Percentiles rank a stretch among this genome's conserved stretches.
Evolutionary conservation across 2,797 vertebrate genomes (phyloP).

Genomic region (Chromis chromis): DNA sequence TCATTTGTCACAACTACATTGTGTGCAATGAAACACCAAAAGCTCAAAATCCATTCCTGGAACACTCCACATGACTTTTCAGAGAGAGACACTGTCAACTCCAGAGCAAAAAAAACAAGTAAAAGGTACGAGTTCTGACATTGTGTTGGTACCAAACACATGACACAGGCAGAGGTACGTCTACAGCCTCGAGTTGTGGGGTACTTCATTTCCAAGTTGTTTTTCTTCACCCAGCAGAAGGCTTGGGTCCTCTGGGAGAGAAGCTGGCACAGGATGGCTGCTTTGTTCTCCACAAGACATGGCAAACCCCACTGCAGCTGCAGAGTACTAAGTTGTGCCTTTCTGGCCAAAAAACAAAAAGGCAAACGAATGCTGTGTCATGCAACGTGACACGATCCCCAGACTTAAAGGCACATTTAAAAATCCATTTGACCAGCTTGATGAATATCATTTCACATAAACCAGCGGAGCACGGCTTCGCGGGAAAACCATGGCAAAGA

Average conservation of each 20-base stretch:
- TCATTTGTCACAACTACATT: no score
- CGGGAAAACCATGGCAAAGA: constrained; percentile 33
- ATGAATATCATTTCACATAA: constrained; percentile 45
- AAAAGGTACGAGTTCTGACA: background rate
- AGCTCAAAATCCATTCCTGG: no score
- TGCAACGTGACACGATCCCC: constrained; percentile 7
- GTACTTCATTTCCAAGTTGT: constrained; percentile 4
- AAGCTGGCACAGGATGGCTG: constrained; percentile 43
- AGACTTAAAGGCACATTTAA: constrained; percentile 30
- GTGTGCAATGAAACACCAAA: no score
- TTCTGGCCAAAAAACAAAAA: constrained; percentile 40
- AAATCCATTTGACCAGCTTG: constrained; percentile 52
- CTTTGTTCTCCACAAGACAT: constrained; percentile 56
- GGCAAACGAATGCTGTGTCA: constrained; percentile 24
- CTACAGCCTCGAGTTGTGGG: constrained; percentile 12
- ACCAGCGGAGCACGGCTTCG: background rate
- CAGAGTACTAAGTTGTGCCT: constrained; percentile 27
- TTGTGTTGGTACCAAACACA: constrained; percentile 5
- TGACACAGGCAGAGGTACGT: constrained; percentile 20
- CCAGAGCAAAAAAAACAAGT: background rate
- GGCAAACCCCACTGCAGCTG: constrained; percentile 43
- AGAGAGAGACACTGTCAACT: background rate
- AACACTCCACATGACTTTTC: no score
- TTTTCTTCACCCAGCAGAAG: constrained; percentile 47
- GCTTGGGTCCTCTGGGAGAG: constrained; percentile 54